Percentiles rank a stretch among this genome's conserved stretches.
phyloP scores from a whole-genome alignment of 92 coral and sea anemone genomes.

The Actinernus sp. region DNA sequence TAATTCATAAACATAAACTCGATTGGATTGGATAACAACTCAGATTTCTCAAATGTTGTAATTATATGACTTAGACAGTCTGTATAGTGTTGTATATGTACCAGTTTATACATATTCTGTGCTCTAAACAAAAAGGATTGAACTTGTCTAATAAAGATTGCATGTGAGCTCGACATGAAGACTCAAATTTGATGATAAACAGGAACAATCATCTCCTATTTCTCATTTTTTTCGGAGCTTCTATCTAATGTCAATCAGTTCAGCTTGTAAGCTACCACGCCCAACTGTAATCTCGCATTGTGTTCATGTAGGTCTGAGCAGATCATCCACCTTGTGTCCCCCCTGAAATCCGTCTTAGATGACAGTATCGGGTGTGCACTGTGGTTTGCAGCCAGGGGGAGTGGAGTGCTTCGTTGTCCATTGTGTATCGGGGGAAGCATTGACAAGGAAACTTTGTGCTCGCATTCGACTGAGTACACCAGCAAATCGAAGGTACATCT shows the following conservation, averaged over 20 bases:
- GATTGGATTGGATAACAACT: no score
- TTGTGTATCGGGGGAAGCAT: conserved; percentile 18
- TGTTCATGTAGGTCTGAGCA: conserved; percentile 60
- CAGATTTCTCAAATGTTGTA: no score
- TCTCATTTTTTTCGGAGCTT: not conserved
- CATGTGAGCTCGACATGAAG: no score
- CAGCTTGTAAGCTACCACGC: no score
- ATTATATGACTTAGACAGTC: no score
- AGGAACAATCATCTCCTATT: not conserved
- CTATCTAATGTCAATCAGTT: not conserved
- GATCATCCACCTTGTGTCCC: conserved; percentile 95
- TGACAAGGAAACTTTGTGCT: conserved; percentile 9
- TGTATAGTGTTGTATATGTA: no score
- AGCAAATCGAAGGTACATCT: conserved; percentile 82
- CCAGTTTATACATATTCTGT: no score
- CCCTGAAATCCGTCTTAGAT: conserved; percentile 93
- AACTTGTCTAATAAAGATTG: no score
- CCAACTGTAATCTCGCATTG: no score
- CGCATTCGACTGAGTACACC: conserved; percentile 49
- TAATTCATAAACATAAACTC: no score
- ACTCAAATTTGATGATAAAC: no score
- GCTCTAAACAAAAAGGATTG: no score
- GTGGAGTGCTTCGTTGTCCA: conserved; percentile 70
- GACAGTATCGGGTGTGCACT: conserved; percentile 99
- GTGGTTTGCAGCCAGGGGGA: conserved; percentile 99